These are phyloP conservation scores for Lophochroa leadbeateri DNA, from an alignment of 2,113 vertebrate species.

Conservation along the genomic window DNA sequence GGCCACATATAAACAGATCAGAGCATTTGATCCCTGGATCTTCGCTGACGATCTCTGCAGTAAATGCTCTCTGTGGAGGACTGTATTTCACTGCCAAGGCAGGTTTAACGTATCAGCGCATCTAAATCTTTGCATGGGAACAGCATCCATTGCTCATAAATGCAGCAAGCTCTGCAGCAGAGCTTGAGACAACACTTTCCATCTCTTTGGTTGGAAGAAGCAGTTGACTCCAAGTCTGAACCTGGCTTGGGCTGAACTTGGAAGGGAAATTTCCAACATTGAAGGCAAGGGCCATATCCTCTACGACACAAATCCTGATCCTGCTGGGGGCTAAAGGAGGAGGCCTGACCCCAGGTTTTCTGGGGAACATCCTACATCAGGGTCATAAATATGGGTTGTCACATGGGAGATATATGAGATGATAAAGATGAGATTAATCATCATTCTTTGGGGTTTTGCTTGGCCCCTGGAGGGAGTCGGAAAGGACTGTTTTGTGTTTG, in stretches of 20 bases:
- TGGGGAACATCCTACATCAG: background rate
- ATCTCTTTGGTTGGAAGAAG: background rate
- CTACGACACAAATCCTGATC: background rate
- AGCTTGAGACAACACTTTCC: background rate
- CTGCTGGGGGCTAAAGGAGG: background rate
- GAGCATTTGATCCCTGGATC: slow-evolving; percentile 41
- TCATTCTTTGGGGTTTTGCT: background rate
- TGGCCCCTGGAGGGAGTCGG: background rate
- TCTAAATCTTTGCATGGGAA: slow-evolving; percentile 27
- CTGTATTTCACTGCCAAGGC: slow-evolving; percentile 14
- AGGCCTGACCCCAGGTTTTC: background rate
- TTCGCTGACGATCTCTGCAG: background rate
- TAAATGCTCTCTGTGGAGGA: background rate
- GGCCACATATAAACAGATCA: slow-evolving; percentile 54
- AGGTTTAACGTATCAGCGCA: slow-evolving; percentile 6
- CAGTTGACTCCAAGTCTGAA: background rate
- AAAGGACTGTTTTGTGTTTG: background rate
- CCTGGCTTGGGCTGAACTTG: background rate
- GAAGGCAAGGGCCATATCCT: background rate
- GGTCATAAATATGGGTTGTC: background rate
- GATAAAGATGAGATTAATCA: background rate
- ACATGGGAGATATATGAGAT: background rate
- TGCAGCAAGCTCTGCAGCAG: background rate
- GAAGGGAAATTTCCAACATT: background rate
- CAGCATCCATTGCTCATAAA: background rate